These are phyloP conservation scores for Mesopsocus fuscifrons DNA, from an alignment of 2,888 invertebrate genomes.

Conservation along the genomic window DNA sequence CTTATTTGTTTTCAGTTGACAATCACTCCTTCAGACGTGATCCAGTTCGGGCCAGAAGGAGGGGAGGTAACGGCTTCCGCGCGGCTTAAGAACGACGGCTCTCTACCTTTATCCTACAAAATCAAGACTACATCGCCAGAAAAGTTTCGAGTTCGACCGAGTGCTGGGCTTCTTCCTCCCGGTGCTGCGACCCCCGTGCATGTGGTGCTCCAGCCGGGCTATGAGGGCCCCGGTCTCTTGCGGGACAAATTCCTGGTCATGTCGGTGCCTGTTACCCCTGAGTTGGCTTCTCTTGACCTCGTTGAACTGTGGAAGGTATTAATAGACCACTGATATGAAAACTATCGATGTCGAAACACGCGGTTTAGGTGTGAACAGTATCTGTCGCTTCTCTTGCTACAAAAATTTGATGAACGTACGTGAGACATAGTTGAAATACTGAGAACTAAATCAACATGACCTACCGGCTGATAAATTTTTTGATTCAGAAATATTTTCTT, in stretches of 20 bases:
- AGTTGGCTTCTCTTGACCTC: constrained; percentile 38
- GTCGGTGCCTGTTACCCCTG: constrained; percentile 44
- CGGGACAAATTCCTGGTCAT: constrained; percentile 80
- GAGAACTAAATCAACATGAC: no score
- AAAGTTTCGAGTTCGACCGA: constrained; percentile 83
- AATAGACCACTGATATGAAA: constrained; percentile 11
- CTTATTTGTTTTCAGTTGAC: constrained; percentile 37
- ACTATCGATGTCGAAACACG: constrained; percentile 1
- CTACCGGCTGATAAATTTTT: no score
- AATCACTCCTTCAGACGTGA: constrained; percentile 45
- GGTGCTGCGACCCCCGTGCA: constrained; percentile 42
- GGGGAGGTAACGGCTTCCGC: constrained; percentile 47
- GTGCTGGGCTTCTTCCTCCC: constrained; percentile 52
- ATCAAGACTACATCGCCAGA: constrained; percentile 92
- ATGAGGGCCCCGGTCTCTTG: constrained; percentile 41
- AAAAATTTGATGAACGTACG: no score
- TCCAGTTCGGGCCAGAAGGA: constrained; percentile 42
- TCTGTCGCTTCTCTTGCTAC: no score
- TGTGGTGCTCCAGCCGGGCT: constrained; percentile 57
- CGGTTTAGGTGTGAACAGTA: constrained; percentile 19
- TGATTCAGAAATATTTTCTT: no score
- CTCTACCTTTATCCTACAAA: constrained; percentile 45
- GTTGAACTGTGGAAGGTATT: constrained; percentile 58
- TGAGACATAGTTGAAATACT: no score
- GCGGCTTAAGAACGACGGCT: constrained; percentile 47